Evolutionary conservation across 2,888 invertebrate genomes (phyloP).

Genomic region (Sarcophaga subvicina): DNA sequence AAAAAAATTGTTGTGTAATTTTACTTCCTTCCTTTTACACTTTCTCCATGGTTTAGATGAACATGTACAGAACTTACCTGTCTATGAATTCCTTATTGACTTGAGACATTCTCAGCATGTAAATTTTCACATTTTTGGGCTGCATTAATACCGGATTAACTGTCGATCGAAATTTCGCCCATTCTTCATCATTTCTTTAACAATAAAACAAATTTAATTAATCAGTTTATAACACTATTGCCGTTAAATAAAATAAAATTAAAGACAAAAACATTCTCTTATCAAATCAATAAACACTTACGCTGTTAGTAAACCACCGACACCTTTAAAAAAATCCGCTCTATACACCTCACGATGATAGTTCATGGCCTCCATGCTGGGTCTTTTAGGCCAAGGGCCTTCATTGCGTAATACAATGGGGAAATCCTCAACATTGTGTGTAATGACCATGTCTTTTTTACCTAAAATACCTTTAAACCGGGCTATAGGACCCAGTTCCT

Average conservation of each 20-base stretch:
- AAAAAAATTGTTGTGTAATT: too few relatives aligned
- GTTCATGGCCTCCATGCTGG: slow-evolving; percentile 78
- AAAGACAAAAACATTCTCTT: neutral
- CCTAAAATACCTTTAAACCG: slow-evolving; percentile 70
- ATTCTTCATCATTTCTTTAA: slow-evolving; percentile 76
- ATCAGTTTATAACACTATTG: too few relatives aligned
- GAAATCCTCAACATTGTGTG: slow-evolving; percentile 83
- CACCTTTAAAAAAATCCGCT: slow-evolving; percentile 69
- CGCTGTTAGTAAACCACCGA: slow-evolving; percentile 63
- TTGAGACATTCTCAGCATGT: slow-evolving; percentile 82
- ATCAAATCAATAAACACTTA: slow-evolving; percentile 16
- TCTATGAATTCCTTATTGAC: slow-evolving; percentile 81
- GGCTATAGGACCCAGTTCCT: slow-evolving; percentile 64
- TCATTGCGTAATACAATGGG: slow-evolving; percentile 82
- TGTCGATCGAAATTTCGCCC: slow-evolving; percentile 86
- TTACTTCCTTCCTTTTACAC: too few relatives aligned
- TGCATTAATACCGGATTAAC: slow-evolving; percentile 87
- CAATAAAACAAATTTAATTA: neutral
- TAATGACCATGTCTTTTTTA: slow-evolving; percentile 75
- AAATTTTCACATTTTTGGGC: slow-evolving; percentile 84
- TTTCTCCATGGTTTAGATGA: too few relatives aligned
- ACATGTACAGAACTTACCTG: slow-evolving; percentile 71
- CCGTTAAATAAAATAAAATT: neutral
- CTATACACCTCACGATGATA: slow-evolving; percentile 79
- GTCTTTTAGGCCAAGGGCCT: slow-evolving; percentile 82